These are phyloP conservation scores for Apus apus DNA, from an alignment of 2,113 vertebrate species.

Conservation along the genomic window DNA sequence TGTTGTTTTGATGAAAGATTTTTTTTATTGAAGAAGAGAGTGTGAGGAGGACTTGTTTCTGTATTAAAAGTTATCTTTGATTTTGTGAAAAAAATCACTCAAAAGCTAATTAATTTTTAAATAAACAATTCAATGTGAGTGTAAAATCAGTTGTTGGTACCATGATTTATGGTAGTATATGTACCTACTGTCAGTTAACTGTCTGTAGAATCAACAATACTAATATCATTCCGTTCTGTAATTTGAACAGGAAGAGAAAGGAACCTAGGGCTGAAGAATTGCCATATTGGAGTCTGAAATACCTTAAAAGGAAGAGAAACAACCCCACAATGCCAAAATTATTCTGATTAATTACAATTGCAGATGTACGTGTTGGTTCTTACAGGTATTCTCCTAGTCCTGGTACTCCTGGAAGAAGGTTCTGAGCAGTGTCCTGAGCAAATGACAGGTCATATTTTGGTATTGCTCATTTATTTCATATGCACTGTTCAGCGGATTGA, in stretches of 20 bases:
- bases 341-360: neutral
- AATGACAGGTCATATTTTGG: neutral
- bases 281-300: neutral
- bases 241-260: neutral
- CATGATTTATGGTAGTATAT: neutral
- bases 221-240: neutral
- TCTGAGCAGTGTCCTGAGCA: neutral
- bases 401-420: rapidly evolving
- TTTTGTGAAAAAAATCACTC: neutral
- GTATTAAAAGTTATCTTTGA: neutral
- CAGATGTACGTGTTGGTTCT: neutral
- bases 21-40: neutral
- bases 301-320: neutral
- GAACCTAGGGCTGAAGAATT: neutral
- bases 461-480: neutral
- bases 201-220: neutral
- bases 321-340: neutral
- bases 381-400: neutral
- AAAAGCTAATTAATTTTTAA: neutral
- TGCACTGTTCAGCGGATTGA: neutral
- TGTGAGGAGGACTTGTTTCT: neutral
- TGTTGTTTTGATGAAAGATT: neutral
- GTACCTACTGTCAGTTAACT: neutral
- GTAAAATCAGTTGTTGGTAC: neutral
- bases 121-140: neutral